Conservation (phyloP, 2,113 vertebrate species). For the Cranoglanis bouderius region DNA sequence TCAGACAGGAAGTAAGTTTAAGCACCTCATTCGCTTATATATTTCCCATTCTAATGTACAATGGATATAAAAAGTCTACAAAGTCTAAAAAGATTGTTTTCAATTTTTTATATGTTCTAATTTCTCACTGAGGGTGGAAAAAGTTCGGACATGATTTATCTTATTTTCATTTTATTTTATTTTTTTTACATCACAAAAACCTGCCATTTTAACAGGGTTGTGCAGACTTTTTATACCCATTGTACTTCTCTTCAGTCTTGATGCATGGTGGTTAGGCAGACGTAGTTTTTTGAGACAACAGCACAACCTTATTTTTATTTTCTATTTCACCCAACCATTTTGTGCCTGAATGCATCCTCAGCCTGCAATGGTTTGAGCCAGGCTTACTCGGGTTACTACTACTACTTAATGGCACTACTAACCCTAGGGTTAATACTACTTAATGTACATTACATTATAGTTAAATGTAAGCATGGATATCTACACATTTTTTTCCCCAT, state of each 20-base stretch:
- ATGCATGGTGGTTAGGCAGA: neutral
- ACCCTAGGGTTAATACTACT: no score
- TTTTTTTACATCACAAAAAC: no score
- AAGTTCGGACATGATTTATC: no score
- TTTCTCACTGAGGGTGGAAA: no score
- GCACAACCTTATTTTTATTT: neutral
- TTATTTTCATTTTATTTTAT: no score
- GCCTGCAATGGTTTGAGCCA: neutral
- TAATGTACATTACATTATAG: neutral
- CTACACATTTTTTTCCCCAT: neutral
- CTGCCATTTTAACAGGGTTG: no score
- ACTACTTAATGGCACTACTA: no score
- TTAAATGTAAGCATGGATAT: neutral
- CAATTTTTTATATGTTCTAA: no score
- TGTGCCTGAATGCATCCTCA: neutral
- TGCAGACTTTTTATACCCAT: no score
- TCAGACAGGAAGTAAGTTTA: slow-evolving; percentile 23
- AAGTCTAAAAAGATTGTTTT: no score
- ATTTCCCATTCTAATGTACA: slow-evolving; percentile 13
- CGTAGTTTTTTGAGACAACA: neutral
- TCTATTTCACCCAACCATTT: neutral
- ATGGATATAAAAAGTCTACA: no score
- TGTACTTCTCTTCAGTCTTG: neutral
- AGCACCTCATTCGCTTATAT: neutral
- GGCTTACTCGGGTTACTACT: no score